phyloP scores from a whole-genome alignment of 2,797 vertebrate genomes.

The Molossus molossus region DNA sequence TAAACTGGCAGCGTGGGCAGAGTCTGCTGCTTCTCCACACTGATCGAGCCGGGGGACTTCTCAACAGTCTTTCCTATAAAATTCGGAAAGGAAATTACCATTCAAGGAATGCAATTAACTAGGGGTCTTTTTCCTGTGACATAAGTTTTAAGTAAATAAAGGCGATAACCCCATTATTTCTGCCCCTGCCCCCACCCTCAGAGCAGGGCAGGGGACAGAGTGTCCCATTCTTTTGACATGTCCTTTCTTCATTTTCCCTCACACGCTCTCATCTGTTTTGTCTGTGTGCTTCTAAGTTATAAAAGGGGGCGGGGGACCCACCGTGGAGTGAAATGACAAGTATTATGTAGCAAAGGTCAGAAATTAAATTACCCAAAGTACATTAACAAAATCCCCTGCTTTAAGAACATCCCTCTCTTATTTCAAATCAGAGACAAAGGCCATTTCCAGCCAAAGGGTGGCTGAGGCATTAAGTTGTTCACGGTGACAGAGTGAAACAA shows the following conservation, averaged over 20 bases:
- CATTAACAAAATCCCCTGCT: not conserved
- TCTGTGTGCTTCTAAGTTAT: slow-evolving; percentile 13
- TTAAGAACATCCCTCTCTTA: slow-evolving; percentile 41
- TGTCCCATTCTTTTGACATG: not conserved
- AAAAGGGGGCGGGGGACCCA: not conserved
- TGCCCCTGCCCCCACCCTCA: fast-evolving
- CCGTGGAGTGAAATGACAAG: not conserved
- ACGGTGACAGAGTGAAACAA: slow-evolving; percentile 60
- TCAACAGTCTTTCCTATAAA: slow-evolving; percentile 63
- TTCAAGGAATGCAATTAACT: slow-evolving; percentile 43
- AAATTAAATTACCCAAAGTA: slow-evolving; percentile 63
- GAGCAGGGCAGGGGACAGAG: not conserved
- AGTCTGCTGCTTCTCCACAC: slow-evolving; percentile 37
- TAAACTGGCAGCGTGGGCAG: slow-evolving; percentile 10
- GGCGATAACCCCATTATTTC: not conserved
- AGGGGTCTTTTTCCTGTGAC: slow-evolving; percentile 56
- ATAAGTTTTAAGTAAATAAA: slow-evolving; percentile 41
- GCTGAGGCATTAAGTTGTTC: slow-evolving; percentile 74
- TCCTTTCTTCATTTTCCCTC: not conserved
- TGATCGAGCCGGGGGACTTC: slow-evolving; percentile 17
- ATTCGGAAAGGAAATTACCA: slow-evolving; percentile 44
- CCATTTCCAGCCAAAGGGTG: slow-evolving; percentile 63
- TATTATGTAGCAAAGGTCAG: slow-evolving; percentile 64
- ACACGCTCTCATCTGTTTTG: not conserved
- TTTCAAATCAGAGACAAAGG: slow-evolving; percentile 68